Evolutionary conservation across 1,140 invertebrate genomes (phyloP), one percentile per base, ranked within the genome.

Genomic region (Metopolophium dirhodum): DNA sequence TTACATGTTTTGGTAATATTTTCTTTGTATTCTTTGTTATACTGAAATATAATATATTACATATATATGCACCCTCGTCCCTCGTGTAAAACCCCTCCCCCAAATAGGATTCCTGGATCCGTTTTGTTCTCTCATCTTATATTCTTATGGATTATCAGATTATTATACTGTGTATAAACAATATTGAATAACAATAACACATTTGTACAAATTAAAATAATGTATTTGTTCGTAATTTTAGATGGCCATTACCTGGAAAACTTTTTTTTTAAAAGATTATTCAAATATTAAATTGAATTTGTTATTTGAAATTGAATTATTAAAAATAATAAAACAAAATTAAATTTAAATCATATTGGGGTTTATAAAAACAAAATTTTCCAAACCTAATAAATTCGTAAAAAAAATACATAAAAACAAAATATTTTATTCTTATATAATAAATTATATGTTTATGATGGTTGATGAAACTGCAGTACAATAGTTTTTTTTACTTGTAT

Each of bases 1-100:
- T 68, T n/a, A 68, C 61, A 86, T 86, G 45, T 14, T 86, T 86
- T 86, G 0, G 30, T n/a, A 47, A 45, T 86, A n/a, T 87, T 49
- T 87, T n/a, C n/a, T 87, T 85, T 85, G 23, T 85, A 51, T 87
- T 22, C n/a, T 49, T 49, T 49, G 47, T 87, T 87, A 41, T 41
- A 35, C 26, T 51, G 26, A 49, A 87, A 49, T 35, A 87, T 35
- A n/a, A 30, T 47, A 30, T 87, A 87, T 87, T 87, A 30, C 37
- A 45, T 41, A 41, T 3, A 82, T n/a, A 47, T 87, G 85, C 86
- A 87, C 47, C 86, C 86, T 87, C 30, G 1, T 49, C 45, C 30
- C 45, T 87, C 2, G 2, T 87, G 6, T 77, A 22, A 51, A 87
- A 35, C 0, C 20, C 11, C 9, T 22, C 47, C 47, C 14, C n/a